Conservation (phyloP, 2,888 invertebrate species). For the Ellobium chinense region DNA sequence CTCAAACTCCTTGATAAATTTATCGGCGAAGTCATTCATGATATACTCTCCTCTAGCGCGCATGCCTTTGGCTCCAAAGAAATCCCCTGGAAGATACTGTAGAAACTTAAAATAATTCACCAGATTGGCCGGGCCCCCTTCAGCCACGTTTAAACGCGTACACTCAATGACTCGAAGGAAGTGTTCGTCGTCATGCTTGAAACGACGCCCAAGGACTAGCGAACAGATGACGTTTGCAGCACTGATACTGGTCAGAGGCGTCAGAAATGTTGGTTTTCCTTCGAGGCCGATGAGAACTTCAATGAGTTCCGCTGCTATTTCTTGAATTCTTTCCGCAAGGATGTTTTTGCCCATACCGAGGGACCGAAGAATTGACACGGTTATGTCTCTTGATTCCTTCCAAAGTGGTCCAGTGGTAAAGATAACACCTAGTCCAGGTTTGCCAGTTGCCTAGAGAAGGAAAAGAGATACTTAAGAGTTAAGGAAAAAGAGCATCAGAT, state of each 20-base stretch:
- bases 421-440: neutral
- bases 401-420: neutral
- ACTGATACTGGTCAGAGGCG: neutral
- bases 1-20: neutral
- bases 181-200: neutral
- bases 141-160: neutral
- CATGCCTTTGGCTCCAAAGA: slow-evolving; percentile 3
- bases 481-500: too few relatives aligned
- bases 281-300: neutral
- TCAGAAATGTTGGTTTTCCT: neutral
- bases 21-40: neutral
- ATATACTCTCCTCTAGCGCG: neutral
- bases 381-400: slow-evolving; percentile 7
- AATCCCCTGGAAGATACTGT: slow-evolving; percentile 6
- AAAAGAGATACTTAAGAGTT: too few relatives aligned
- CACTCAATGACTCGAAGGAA: neutral
- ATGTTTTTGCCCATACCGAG: slow-evolving; percentile 13
- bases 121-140: neutral
- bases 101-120: slow-evolving; percentile 13
- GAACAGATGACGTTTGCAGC: slow-evolving; percentile 14
- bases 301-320: neutral
- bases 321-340: neutral
- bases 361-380: neutral
- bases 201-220: neutral
- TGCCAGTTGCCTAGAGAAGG: neutral